Base-by-base conservation (phyloP, 2,113 vertebrate genomes). In the Mungos mungo region DNA sequence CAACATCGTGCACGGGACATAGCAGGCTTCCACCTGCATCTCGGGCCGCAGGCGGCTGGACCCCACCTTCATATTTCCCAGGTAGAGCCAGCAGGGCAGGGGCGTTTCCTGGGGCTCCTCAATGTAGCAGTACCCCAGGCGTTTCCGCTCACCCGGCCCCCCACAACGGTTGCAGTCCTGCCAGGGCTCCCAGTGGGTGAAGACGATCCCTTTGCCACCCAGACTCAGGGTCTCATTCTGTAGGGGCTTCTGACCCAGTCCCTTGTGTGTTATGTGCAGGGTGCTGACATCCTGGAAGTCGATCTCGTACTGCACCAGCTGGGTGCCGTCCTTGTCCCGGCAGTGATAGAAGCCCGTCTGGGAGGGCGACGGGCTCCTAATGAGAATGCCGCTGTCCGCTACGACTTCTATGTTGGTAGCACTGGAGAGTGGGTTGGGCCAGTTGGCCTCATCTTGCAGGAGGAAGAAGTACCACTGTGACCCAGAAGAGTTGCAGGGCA, bases 151-250 rank as follows among this genome's bases (percentile, higher is more conserved):
- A 0, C 98, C 98, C 0, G 7, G 63, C 0, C 0, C 5, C 1
- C n/a, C 86, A 0, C 98, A 98, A 25, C 41, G 96, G 91, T 96
- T 97, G 15, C 98, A 99, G 31, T 88, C 31, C 82, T 98, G 98
- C 98, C 98, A 99, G n/a, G 95, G 95, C 2, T 83, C 96, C 98
- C 98, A 99, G 7, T 7, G 45, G 18, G 98, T 99, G n/a, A 98
- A 99, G 65, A 98, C 6, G 3, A 83, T 0, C 5, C 86, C 63
- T 7, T 1, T 4, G 1, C 16, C 5, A 0, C 47, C 68, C 1
- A 45, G 15, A 3, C 9, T 54, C 63, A 97, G 60, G 0, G 69
- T 97, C 25, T 76, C 38, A 0, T 98, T 98, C 9, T 16, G 19
- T 45, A 98, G 72, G 31, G 95, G 54, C 3, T 15, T 0, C 11